These are phyloP conservation scores for Oncorhynchus nerka DNA, from an alignment of 2,113 vertebrate genomes.

Conservation along the genomic window DNA sequence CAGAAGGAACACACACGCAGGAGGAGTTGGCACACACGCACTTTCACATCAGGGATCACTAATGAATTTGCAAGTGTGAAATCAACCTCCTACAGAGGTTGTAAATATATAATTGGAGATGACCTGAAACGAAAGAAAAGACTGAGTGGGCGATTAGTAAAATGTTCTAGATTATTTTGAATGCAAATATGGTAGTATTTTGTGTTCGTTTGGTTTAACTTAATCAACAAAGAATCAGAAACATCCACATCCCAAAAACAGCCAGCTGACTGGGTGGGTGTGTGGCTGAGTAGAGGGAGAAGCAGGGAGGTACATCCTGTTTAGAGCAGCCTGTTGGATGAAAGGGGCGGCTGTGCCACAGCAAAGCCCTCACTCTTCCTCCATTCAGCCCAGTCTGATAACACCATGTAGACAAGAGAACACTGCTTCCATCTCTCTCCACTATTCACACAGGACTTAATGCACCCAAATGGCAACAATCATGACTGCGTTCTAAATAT, in stretches of 20 bases:
- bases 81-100: too few relatives aligned
- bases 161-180: too few relatives aligned
- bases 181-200: too few relatives aligned
- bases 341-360: slow-evolving; percentile 10
- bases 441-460: slow-evolving; percentile 38
- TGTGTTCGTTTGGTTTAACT: too few relatives aligned
- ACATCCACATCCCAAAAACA: not conserved
- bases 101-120: too few relatives aligned
- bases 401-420: not conserved
- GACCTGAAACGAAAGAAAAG: too few relatives aligned
- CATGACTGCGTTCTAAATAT: slow-evolving; percentile 44
- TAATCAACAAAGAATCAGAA: too few relatives aligned
- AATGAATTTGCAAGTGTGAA: too few relatives aligned
- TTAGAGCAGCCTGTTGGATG: slow-evolving; percentile 29
- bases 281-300: slow-evolving; percentile 8
- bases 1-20: not conserved
- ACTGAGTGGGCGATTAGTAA: too few relatives aligned
- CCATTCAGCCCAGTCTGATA: not conserved
- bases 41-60: not conserved
- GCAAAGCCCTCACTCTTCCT: slow-evolving; percentile 19
- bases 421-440: slow-evolving; percentile 14
- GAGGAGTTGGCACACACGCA: not conserved
- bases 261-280: slow-evolving; percentile 1
- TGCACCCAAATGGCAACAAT: slow-evolving; percentile 62
- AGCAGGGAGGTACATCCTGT: slow-evolving; percentile 36